Evolutionary conservation across 2,113 vertebrate species (phyloP).

Genomic region (Microtus richardsoni): DNA sequence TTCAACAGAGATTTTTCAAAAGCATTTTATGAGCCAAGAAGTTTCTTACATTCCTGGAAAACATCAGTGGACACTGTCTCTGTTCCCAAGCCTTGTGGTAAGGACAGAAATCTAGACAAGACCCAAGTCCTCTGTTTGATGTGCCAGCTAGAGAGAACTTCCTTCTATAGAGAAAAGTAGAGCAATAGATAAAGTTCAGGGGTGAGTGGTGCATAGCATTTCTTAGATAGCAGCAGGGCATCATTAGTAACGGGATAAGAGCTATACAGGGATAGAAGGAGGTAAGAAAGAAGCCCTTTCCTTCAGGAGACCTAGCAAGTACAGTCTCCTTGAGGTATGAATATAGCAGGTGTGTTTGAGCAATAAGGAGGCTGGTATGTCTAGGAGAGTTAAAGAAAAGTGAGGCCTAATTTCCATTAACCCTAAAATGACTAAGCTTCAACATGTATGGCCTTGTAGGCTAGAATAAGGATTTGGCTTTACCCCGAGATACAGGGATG

Average conservation of each 20-base stretch:
- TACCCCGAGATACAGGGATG: neutral
- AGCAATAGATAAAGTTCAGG: neutral
- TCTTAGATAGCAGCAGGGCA: neutral
- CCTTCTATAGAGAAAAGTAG: neutral
- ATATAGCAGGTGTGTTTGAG: neutral
- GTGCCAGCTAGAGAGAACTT: neutral
- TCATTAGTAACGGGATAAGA: neutral
- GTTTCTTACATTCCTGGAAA: neutral
- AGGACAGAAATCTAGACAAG: neutral
- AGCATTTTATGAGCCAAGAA: neutral
- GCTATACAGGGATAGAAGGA: neutral
- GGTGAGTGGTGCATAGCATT: neutral
- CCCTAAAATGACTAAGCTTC: neutral
- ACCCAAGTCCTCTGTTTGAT: neutral
- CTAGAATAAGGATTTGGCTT: neutral
- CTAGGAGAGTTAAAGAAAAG: neutral
- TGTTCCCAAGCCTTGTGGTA: neutral
- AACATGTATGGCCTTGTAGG: neutral
- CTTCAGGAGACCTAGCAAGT: neutral
- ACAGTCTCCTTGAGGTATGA: neutral
- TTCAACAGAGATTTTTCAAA: neutral
- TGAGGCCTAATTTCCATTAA: neutral
- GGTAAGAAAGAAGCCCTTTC: neutral
- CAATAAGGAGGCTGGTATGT: neutral
- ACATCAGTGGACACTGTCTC: neutral